Evolutionary conservation across 2,113 vertebrate species (phyloP).

Genomic region (Pungitius pungitius): DNA sequence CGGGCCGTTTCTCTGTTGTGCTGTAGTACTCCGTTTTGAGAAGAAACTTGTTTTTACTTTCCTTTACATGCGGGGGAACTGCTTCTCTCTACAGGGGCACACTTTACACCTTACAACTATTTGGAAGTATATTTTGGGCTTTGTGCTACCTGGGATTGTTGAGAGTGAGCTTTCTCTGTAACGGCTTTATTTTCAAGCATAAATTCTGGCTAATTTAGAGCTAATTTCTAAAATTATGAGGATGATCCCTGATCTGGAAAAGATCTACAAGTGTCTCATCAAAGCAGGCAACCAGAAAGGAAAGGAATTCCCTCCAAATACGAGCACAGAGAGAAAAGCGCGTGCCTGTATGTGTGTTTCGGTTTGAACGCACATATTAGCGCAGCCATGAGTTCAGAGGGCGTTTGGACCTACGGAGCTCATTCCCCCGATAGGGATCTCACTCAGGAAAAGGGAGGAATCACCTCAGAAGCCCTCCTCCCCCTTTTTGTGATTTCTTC

Average conservation of each 20-base stretch:
- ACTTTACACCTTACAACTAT: background rate
- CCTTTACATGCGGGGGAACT: background rate
- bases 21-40: background rate
- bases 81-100: slow-evolving; percentile 6
- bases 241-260: slow-evolving; percentile 15
- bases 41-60: slow-evolving; percentile 5
- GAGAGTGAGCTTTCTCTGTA: no score
- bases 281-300: background rate
- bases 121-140: background rate
- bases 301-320: slow-evolving; percentile 22
- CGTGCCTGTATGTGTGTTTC: slow-evolving; percentile 7
- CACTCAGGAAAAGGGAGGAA: slow-evolving; percentile 25
- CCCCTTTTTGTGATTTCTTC: slow-evolving; percentile 31
- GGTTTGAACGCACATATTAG: slow-evolving; percentile 1
- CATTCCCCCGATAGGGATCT: slow-evolving; percentile 56
- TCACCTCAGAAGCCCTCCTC: background rate
- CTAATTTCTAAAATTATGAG: slow-evolving; percentile 1
- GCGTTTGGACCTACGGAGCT: slow-evolving; percentile 30
- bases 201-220: slow-evolving; percentile 10
- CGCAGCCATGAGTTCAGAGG: slow-evolving; percentile 16
- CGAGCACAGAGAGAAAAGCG: background rate
- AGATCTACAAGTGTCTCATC: slow-evolving; percentile 33
- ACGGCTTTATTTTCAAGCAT: slow-evolving; percentile 1
- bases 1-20: slow-evolving; percentile 8
- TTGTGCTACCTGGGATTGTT: slow-evolving; percentile 17